Conservation (phyloP, 2,888 invertebrate species). For the Leistus spinibarbis region DNA sequence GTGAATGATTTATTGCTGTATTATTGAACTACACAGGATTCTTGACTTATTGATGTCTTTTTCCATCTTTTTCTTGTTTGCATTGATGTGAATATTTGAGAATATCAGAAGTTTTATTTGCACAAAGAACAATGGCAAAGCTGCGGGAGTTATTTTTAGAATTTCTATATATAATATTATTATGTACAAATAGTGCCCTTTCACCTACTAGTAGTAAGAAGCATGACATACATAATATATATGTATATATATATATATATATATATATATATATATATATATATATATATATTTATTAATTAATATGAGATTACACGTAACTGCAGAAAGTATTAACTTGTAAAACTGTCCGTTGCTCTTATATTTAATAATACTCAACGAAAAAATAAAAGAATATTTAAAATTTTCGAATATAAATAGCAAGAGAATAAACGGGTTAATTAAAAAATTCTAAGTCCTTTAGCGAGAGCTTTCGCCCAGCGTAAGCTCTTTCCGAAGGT, state of each 20-base stretch:
- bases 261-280: too few species aligned
- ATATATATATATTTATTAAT: too few species aligned
- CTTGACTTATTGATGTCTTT: not conserved
- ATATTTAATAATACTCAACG: too few species aligned
- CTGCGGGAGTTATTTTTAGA: too few species aligned
- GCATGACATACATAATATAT: too few species aligned
- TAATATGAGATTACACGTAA: too few species aligned
- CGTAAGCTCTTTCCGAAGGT: not conserved
- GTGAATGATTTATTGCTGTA: not conserved
- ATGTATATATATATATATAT: too few species aligned
- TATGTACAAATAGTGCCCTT: too few species aligned
- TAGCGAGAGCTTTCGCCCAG: not conserved
- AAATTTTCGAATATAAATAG: not conserved
- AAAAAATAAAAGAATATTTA: not conserved
- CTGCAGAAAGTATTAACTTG: too few species aligned
- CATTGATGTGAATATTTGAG: not conserved
- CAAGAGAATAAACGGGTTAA: not conserved
- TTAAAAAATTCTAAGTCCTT: not conserved
- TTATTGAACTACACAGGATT: not conserved
- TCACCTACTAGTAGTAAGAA: too few species aligned
- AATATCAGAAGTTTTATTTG: not conserved
- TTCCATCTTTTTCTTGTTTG: not conserved
- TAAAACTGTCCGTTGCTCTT: too few species aligned
- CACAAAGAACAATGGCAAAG: not conserved
- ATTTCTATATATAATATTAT: too few species aligned